Conservation (phyloP, 1,140 invertebrate species). For the Drosophila carrolli region DNA sequence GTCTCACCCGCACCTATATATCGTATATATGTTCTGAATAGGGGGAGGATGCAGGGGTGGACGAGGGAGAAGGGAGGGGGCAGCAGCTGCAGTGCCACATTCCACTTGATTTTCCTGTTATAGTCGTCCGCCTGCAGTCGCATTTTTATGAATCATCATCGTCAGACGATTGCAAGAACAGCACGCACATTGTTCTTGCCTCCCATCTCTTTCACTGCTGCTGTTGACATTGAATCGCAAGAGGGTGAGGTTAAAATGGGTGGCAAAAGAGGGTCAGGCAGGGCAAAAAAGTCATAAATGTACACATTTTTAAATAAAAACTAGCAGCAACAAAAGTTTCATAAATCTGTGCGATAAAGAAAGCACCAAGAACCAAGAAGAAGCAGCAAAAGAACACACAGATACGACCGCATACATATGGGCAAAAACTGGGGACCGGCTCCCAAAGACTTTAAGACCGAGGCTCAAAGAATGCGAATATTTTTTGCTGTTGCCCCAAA, state of each 20-base stretch:
- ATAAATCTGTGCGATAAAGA: constrained; percentile 75
- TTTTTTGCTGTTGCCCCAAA: constrained; percentile 58
- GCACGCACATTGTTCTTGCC: constrained; percentile 70
- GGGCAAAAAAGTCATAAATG: constrained; percentile 52
- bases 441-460: constrained; percentile 33
- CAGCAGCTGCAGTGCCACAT: constrained; percentile 61
- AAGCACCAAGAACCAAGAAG: constrained; percentile 46
- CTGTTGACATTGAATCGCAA: constrained; percentile 61
- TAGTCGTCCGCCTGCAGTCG: constrained; percentile 56
- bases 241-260: constrained; percentile 1
- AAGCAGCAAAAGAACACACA: constrained; percentile 27
- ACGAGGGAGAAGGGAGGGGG: neutral
- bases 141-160: constrained; percentile 79
- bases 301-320: constrained; percentile 62
- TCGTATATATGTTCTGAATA: constrained; percentile 22
- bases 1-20: constrained; percentile 50
- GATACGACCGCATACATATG: neutral
- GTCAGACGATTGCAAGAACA: constrained; percentile 38
- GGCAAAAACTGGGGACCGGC: constrained; percentile 55
- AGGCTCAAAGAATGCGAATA: constrained; percentile 64
- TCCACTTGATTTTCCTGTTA: constrained; percentile 81
- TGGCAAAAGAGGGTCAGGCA: neutral
- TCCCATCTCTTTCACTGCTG: constrained; percentile 13
- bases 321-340: constrained; percentile 63
- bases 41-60: constrained; percentile 14